Evolutionary conservation across 2,797 vertebrate species (phyloP).

Genomic region (Pterois miles): DNA sequence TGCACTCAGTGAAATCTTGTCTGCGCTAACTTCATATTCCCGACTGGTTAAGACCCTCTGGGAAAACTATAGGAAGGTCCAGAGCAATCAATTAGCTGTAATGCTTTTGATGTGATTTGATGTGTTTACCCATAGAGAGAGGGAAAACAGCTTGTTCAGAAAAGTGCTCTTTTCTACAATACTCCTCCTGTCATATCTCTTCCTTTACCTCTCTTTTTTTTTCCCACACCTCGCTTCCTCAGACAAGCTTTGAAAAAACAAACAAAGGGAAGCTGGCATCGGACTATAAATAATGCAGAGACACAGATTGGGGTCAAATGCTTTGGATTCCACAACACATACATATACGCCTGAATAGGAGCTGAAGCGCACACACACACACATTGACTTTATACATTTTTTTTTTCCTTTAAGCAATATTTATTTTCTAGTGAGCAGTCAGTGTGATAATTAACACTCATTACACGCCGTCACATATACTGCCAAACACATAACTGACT

Average conservation of each 20-base stretch:
- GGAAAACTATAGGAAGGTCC: slow-evolving; percentile 41
- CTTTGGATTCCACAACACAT: slow-evolving; percentile 68
- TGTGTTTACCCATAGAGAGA: slow-evolving; percentile 23
- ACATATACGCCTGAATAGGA: slow-evolving; percentile 25
- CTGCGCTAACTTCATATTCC: slow-evolving; percentile 27
- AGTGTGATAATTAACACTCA: slow-evolving; percentile 45
- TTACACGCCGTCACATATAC: slow-evolving; percentile 26
- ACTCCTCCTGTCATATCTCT: slow-evolving; percentile 17
- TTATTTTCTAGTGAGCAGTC: slow-evolving; percentile 30
- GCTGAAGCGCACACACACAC: background rate
- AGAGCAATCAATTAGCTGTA: slow-evolving; percentile 54
- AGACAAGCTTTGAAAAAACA: slow-evolving; percentile 63
- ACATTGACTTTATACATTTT: background rate
- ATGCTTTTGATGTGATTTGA: slow-evolving; percentile 58
- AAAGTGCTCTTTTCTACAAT: slow-evolving; percentile 24
- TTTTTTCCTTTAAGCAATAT: slow-evolving; percentile 20
- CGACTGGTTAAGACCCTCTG: slow-evolving; percentile 27
- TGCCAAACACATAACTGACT: background rate
- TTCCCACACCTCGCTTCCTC: slow-evolving; percentile 36
- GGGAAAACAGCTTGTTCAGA: background rate
- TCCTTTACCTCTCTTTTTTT: background rate
- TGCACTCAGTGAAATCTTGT: slow-evolving; percentile 18
- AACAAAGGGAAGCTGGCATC: slow-evolving; percentile 64
- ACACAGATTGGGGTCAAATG: slow-evolving; percentile 75
- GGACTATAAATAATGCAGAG: slow-evolving; percentile 75